Conservation (phyloP, 2,888 invertebrate genomes). For the Dioctria rufipes region DNA sequence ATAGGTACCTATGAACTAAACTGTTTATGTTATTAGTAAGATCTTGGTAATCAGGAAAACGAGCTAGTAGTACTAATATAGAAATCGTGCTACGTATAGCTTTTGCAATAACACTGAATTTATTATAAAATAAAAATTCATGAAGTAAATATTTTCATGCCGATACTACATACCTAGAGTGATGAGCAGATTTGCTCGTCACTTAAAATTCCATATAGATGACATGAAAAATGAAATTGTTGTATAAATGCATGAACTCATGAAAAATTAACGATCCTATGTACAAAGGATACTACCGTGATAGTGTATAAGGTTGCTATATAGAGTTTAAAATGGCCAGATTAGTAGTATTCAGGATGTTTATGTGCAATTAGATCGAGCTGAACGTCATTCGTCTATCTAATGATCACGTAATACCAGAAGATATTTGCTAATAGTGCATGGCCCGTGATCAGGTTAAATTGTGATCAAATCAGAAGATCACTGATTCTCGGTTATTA, state of each 20-base stretch:
- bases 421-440: constrained; percentile 52
- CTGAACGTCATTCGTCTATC: constrained; percentile 40
- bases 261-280: constrained; percentile 14
- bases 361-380: constrained; percentile 44
- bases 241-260: constrained; percentile 35
- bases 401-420: constrained; percentile 16
- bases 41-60: too few species aligned
- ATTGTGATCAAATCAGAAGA: constrained; percentile 36
- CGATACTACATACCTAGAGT: neutral
- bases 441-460: constrained; percentile 30
- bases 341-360: constrained; percentile 14
- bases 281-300: neutral
- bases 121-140: neutral
- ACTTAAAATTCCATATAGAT: constrained; percentile 25
- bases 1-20: too few species aligned
- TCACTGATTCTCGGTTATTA: neutral
- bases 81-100: neutral
- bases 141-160: neutral
- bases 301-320: neutral
- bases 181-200: constrained; percentile 11
- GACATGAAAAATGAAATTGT: neutral
- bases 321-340: neutral
- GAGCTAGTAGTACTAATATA: too few species aligned
- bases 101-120: neutral
- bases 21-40: too few species aligned